These are phyloP conservation scores for Porites evermanni DNA, from an alignment of 92 coral and sea anemone species.

Conservation along the genomic window DNA sequence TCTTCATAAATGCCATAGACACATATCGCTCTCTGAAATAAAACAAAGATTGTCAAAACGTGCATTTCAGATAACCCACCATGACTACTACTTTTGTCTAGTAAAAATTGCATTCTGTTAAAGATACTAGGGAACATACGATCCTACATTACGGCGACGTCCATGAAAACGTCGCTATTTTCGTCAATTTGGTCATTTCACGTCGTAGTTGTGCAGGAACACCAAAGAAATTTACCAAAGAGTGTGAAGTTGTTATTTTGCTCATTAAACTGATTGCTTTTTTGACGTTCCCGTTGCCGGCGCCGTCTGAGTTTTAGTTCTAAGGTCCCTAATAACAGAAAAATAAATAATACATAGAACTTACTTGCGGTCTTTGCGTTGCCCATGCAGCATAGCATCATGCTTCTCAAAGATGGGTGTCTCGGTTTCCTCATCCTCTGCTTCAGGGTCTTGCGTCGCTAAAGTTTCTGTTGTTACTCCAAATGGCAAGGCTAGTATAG, in stretches of 20 bases:
- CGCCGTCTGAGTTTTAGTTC: too few relatives aligned
- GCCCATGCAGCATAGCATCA: slow-evolving; percentile 90
- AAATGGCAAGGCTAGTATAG: slow-evolving; percentile 87
- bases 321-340: not conserved
- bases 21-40: slow-evolving; percentile 75
- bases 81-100: not conserved
- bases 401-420: slow-evolving; percentile 93
- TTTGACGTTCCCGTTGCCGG: too few relatives aligned
- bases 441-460: slow-evolving; percentile 94
- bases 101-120: too few relatives aligned
- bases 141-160: too few relatives aligned
- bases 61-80: not conserved
- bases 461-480: slow-evolving; percentile 82
- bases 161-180: too few relatives aligned
- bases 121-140: too few relatives aligned
- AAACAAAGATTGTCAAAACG: not conserved
- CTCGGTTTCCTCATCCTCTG: slow-evolving; percentile 90
- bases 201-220: too few relatives aligned
- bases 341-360: not conserved
- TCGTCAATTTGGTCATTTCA: too few relatives aligned
- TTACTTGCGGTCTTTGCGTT: slow-evolving; percentile 84
- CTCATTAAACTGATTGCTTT: too few relatives aligned
- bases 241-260: too few relatives aligned
- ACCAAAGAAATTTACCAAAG: too few relatives aligned
- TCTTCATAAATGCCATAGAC: slow-evolving; percentile 95